A percentile compares a stretch with the other conserved stretches of the same genome.
Conservation (phyloP, 2,797 vertebrate species). For the Valencia hispanica region DNA sequence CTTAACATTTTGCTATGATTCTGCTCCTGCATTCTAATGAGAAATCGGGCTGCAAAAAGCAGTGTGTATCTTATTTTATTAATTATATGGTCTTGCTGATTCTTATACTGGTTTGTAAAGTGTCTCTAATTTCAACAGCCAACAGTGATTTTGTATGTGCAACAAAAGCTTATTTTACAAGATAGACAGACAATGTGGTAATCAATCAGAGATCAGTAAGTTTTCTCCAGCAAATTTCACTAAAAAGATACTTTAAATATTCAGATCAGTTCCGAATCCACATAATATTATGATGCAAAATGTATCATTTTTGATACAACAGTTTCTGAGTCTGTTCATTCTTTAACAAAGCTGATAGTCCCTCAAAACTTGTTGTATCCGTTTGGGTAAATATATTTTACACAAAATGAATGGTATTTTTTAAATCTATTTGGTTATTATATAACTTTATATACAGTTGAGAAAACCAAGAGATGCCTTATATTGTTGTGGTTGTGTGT, state of each 20-base stretch:
- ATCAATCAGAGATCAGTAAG: background rate
- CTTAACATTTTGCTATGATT: constrained; percentile 9
- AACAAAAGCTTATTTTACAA: background rate
- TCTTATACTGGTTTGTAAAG: constrained; percentile 5
- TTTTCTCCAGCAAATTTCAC: background rate
- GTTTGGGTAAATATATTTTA: background rate
- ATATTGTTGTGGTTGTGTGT: background rate
- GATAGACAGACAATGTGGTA: background rate
- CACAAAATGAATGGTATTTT: background rate
- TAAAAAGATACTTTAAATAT: background rate
- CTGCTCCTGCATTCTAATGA: constrained; percentile 26
- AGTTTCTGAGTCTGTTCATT: background rate
- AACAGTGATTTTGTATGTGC: background rate
- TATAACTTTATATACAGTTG: background rate
- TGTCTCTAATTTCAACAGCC: constrained; percentile 4
- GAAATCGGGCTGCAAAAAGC: constrained; percentile 45
- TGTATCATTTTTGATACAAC: background rate
- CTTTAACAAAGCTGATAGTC: no score
- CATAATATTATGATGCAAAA: background rate
- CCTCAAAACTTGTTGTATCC: no score
- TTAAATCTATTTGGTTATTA: background rate
- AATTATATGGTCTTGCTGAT: constrained; percentile 54
- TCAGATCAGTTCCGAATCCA: background rate
- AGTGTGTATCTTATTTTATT: constrained; percentile 51
- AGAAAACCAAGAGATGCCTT: background rate